A percentile compares a stretch with the other conserved stretches of the same genome.
These are phyloP conservation scores for Cheilosia variabilis DNA, from an alignment of 2,888 invertebrate species.

Conservation along the genomic window DNA sequence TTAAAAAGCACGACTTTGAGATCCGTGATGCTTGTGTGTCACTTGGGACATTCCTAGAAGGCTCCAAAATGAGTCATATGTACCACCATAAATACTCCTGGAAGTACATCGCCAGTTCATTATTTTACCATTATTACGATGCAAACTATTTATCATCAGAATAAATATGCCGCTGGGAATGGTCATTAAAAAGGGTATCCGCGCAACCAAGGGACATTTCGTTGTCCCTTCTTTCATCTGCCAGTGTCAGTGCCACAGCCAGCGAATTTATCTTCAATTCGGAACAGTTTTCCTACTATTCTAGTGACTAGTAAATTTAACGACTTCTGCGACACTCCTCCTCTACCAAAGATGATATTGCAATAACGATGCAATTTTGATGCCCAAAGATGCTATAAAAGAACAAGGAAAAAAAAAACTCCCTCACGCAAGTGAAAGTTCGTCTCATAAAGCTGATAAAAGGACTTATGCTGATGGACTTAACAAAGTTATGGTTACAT, in stretches of 20 bases:
- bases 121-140: too few relatives aligned
- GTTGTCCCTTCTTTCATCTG: neutral
- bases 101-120: too few relatives aligned
- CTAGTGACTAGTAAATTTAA: conserved; percentile 29
- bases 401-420: conserved; percentile 58
- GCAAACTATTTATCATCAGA: too few relatives aligned
- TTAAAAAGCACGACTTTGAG: too few relatives aligned
- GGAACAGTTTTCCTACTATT: neutral
- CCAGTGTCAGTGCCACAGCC: too few relatives aligned
- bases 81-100: too few relatives aligned
- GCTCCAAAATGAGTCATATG: too few relatives aligned
- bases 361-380: too few relatives aligned
- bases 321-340: conserved; percentile 21
- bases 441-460: conserved; percentile 58
- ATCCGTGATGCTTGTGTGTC: too few relatives aligned
- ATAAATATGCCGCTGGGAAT: neutral
- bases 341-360: neutral
- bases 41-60: too few relatives aligned
- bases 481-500: conserved; percentile 59
- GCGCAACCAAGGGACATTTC: neutral
- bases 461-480: conserved; percentile 59
- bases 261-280: neutral
- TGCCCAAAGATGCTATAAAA: conserved; percentile 61
- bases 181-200: neutral
- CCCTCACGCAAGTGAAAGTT: conserved; percentile 59